Percentiles rank a stretch among this genome's conserved stretches.
phyloP scores from a whole-genome alignment of 2,888 invertebrate genomes.

The Tolmerus cingulatus region DNA sequence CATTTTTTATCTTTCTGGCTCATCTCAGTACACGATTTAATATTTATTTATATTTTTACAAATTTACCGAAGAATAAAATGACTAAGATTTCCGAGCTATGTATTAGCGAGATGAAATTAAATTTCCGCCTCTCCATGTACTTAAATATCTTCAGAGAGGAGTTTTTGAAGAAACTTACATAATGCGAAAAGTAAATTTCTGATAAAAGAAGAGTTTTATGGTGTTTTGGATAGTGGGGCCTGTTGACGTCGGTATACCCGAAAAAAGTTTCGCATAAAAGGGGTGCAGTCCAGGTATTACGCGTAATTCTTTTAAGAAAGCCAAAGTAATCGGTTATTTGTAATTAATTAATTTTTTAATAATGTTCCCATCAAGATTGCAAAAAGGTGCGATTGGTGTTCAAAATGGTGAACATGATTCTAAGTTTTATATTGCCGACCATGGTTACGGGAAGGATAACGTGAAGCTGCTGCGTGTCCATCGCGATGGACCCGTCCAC shows the following conservation, averaged over 20 bases:
- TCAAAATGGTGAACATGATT: background rate
- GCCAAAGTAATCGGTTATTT: background rate
- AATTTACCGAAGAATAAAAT: background rate
- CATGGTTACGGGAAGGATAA: conserved; percentile 70
- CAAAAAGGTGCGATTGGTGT: background rate
- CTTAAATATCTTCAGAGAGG: background rate
- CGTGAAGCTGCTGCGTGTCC: conserved; percentile 77
- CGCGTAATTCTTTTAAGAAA: background rate
- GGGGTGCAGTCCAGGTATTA: background rate
- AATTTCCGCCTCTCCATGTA: background rate
- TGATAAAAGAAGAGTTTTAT: conserved; percentile 14
- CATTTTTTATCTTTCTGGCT: background rate
- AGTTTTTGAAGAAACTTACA: background rate
- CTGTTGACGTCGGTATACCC: background rate
- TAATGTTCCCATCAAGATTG: background rate
- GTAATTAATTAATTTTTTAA: background rate
- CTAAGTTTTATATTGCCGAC: background rate
- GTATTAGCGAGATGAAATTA: background rate
- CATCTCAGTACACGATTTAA: background rate
- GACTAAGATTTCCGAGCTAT: background rate
- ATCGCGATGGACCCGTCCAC: conserved; percentile 72
- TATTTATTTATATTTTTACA: background rate
- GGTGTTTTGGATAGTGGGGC: background rate
- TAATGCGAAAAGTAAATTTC: conserved; percentile 11
- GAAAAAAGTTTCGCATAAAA: background rate